Evolutionary conservation across 2,797 vertebrate genomes (phyloP).

Genomic region (Capromys pilorides): DNA sequence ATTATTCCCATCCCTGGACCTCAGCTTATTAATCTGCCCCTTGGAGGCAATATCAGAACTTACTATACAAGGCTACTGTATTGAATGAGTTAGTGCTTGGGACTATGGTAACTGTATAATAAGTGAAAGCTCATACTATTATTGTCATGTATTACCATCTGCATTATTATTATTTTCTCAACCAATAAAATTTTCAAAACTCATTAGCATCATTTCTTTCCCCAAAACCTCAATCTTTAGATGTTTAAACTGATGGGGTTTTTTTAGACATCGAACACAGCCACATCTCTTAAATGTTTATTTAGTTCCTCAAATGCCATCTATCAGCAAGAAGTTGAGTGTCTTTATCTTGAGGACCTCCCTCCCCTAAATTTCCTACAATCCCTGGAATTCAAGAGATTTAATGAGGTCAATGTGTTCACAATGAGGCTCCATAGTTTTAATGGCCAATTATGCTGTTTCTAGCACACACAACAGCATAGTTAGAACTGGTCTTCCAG

Average conservation of each 20-base stretch:
- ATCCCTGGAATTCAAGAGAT: background rate
- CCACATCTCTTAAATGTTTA: conserved; percentile 15
- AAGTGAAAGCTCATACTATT: background rate
- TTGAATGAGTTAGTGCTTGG: background rate
- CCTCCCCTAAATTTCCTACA: background rate
- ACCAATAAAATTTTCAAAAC: background rate
- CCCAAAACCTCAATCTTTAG: background rate
- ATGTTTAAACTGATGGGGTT: conserved; percentile 4
- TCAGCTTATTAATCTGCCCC: conserved; percentile 10
- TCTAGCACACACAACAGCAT: background rate
- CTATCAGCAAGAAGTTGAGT: background rate
- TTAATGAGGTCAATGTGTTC: background rate
- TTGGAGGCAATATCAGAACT: background rate
- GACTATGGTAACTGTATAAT: background rate
- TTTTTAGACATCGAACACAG: conserved; percentile 10
- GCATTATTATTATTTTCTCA: background rate
- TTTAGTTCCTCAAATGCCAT: conserved; percentile 13
- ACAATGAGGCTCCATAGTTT: background rate
- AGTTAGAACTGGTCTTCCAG: background rate
- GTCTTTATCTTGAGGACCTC: conserved; percentile 7
- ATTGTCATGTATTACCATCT: background rate
- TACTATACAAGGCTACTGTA: background rate
- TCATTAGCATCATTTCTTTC: conserved; percentile 2
- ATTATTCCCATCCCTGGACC: background rate
- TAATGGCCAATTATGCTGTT: background rate